Conservation (phyloP, 2,797 vertebrate genomes). For the Sebastes cheni region DNA sequence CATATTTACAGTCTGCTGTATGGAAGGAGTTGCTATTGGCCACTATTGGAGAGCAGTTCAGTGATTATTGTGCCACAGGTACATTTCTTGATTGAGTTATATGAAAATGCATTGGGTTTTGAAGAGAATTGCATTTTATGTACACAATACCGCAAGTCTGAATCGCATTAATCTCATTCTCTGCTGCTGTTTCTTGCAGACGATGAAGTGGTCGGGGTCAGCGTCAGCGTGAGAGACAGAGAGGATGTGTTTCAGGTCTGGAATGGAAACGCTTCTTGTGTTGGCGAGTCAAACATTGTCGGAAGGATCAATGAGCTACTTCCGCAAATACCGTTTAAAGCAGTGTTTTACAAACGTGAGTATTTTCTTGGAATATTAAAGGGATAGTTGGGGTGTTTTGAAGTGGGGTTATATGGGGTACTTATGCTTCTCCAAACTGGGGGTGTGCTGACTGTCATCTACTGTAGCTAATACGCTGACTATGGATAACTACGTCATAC, state of each 20-base stretch:
- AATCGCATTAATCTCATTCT: background rate
- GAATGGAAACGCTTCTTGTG: conserved; percentile 91
- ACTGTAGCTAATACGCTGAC: too few relatives aligned
- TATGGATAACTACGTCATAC: too few relatives aligned
- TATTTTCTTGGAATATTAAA: conserved; percentile 45
- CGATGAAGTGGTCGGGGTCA: conserved; percentile 95
- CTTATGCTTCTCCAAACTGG: too few relatives aligned
- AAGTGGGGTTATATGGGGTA: too few relatives aligned
- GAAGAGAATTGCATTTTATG: background rate
- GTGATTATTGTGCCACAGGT: conserved; percentile 92
- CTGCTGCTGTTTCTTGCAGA: conserved; percentile 74
- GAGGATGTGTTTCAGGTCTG: conserved; percentile 95
- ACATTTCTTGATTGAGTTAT: conserved; percentile 34
- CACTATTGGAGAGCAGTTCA: conserved; percentile 96
- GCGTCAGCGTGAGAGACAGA: conserved; percentile 91
- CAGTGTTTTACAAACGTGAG: conserved; percentile 97
- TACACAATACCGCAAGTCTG: background rate
- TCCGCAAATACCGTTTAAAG: conserved; percentile 92
- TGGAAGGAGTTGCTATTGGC: conserved; percentile 97
- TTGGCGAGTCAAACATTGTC: conserved; percentile 89
- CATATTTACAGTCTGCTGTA: conserved; percentile 83
- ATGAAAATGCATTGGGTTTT: background rate
- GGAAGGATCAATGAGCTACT: conserved; percentile 93
- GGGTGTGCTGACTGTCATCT: too few relatives aligned
- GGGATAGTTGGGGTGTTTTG: too few relatives aligned